Percentiles rank a stretch among this genome's conserved stretches.
phyloP scores from a whole-genome alignment of 2,888 invertebrate species.

The Agrenia bidenticulata region DNA sequence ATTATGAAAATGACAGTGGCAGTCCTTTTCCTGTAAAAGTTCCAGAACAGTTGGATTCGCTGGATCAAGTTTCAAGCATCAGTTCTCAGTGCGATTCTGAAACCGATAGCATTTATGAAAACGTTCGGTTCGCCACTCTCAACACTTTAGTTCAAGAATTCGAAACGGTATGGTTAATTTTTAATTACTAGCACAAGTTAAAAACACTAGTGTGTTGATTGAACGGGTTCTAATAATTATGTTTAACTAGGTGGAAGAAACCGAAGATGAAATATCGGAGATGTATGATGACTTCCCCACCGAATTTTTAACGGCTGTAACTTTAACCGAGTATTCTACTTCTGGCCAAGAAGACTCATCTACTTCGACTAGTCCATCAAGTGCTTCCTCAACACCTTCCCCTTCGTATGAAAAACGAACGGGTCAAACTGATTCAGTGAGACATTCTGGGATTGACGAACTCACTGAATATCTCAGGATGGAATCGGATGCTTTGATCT shows the following conservation, averaged over 20 bases:
- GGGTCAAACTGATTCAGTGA: slow-evolving; percentile 22
- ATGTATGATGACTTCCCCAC: slow-evolving; percentile 49
- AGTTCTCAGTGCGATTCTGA: background rate
- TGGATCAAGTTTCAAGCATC: slow-evolving; percentile 22
- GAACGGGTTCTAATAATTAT: background rate
- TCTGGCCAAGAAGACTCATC: slow-evolving; percentile 23
- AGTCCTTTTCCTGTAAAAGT: background rate
- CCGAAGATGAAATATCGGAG: slow-evolving; percentile 48
- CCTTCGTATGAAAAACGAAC: slow-evolving; percentile 14
- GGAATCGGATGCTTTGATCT: background rate
- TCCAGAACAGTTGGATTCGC: slow-evolving; percentile 26
- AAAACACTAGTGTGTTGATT: background rate
- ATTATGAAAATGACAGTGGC: slow-evolving; percentile 23
- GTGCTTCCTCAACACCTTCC: background rate
- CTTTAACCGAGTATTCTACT: slow-evolving; percentile 29
- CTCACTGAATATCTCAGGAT: slow-evolving; percentile 21
- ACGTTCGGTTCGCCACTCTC: slow-evolving; percentile 45
- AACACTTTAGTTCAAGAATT: slow-evolving; percentile 43
- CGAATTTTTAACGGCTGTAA: slow-evolving; percentile 26
- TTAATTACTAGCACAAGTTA: no score
- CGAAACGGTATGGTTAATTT: slow-evolving; percentile 40
- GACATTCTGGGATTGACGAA: slow-evolving; percentile 48
- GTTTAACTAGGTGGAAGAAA: slow-evolving; percentile 46
- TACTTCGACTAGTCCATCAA: slow-evolving; percentile 13
- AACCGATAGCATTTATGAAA: slow-evolving; percentile 33